Conservation (phyloP, 2,113 vertebrate species). For the Grus americana region DNA sequence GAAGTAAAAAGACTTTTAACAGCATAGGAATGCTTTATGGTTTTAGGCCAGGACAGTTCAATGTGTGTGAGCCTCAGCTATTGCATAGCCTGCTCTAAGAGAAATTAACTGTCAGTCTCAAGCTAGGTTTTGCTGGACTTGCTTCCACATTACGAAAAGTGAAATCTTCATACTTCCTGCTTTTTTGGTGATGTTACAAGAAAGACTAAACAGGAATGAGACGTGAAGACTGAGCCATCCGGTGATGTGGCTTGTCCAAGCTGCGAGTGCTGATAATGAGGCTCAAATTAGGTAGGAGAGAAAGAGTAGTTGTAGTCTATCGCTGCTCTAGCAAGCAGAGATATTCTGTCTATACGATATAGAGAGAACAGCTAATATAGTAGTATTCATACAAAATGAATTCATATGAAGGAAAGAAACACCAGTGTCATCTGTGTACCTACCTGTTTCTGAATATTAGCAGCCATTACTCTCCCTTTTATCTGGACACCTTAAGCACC, state of each 20-base stretch:
- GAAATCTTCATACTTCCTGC: background rate
- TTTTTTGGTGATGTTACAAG: background rate
- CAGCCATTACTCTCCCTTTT: background rate
- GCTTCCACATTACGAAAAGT: background rate
- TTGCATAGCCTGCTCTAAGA: background rate
- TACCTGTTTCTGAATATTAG: background rate
- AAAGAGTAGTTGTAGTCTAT: background rate
- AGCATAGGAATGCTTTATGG: background rate
- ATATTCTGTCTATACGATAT: accelerated
- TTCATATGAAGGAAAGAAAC: background rate
- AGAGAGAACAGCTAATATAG: background rate
- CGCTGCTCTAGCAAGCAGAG: background rate
- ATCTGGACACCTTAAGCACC: background rate
- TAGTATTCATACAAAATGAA: background rate
- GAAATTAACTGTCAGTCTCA: background rate
- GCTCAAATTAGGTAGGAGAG: background rate
- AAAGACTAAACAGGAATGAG: background rate
- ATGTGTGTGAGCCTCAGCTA: background rate
- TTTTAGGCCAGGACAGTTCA: background rate
- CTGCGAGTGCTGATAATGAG: background rate
- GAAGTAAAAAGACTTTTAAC: background rate
- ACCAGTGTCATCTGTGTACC: background rate
- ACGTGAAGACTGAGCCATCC: background rate
- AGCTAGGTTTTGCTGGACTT: background rate
- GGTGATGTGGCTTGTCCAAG: background rate